Conservation (phyloP, 2,888 invertebrate species). For the Pseudococcus jackbeardsleyi region DNA sequence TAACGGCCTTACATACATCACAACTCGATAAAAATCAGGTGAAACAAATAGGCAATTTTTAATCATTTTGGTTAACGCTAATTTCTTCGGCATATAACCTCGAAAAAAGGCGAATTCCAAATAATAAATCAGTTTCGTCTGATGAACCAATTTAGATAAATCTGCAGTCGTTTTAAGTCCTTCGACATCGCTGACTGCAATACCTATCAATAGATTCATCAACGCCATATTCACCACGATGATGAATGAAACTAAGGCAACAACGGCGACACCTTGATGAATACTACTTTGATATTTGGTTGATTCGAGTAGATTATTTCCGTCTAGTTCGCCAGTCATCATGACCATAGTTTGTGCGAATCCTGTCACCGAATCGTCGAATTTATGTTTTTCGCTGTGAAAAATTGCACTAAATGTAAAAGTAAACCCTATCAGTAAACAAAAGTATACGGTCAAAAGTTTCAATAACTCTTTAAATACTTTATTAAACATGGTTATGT, state of each 20-base stretch:
- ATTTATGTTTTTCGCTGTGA: conserved; percentile 84
- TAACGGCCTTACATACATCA: conserved; percentile 84
- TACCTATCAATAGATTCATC: conserved; percentile 88
- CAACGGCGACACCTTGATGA: conserved; percentile 83
- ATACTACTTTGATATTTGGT: conserved; percentile 78
- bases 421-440: conserved; percentile 86
- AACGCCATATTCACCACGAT: conserved; percentile 87
- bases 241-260: conserved; percentile 86
- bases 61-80: conserved; percentile 77
- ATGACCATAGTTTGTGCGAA: conserved; percentile 87
- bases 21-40: conserved; percentile 85
- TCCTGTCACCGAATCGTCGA: conserved; percentile 86
- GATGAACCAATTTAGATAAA: conserved; percentile 84
- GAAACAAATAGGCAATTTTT: conserved; percentile 85
- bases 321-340: conserved; percentile 89
- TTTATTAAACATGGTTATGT: conserved; percentile 91
- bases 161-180: conserved; percentile 88
- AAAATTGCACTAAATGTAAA: conserved; percentile 87
- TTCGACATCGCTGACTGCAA: conserved; percentile 89
- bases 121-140: conserved; percentile 87
- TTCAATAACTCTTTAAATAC: conserved; percentile 90
- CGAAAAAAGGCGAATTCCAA: conserved; percentile 86
- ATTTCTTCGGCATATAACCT: conserved; percentile 79
- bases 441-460: conserved; percentile 85
- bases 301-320: not conserved